Evolutionary conservation across 2,113 vertebrate genomes (phyloP).

Genomic region (Perca flavescens): DNA sequence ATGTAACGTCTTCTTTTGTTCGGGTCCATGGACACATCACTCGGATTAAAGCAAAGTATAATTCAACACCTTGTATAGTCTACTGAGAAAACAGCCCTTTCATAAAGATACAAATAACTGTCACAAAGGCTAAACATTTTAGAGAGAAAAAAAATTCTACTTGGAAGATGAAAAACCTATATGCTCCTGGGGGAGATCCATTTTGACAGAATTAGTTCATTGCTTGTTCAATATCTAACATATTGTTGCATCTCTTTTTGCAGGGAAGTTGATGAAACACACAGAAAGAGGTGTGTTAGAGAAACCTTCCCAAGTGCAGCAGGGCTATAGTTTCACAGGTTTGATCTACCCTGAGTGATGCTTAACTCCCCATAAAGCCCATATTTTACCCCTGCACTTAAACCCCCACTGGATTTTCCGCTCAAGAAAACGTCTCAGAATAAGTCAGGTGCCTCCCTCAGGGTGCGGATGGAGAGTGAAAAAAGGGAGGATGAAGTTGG

Average conservation of each 20-base stretch:
- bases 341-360: constrained; percentile 68
- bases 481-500: constrained; percentile 20
- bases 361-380: constrained; percentile 72
- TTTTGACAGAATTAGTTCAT: constrained; percentile 80
- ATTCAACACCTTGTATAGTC: constrained; percentile 60
- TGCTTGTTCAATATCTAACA: constrained; percentile 66
- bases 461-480: constrained; percentile 46
- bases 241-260: constrained; percentile 56
- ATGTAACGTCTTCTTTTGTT: constrained; percentile 58
- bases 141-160: constrained; percentile 35
- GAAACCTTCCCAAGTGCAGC: constrained; percentile 48
- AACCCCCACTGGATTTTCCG: constrained; percentile 73
- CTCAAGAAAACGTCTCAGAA: constrained; percentile 62
- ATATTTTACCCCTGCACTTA: constrained; percentile 67
- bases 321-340: constrained; percentile 63
- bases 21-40: constrained; percentile 36
- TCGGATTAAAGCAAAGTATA: constrained; percentile 60
- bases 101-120: constrained; percentile 64
- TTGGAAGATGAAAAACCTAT: constrained; percentile 65
- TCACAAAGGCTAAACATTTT: constrained; percentile 68
- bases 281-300: constrained; percentile 64
- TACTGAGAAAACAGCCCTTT: constrained; percentile 59
- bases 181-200: constrained; percentile 55
- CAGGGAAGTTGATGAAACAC: constrained; percentile 72
- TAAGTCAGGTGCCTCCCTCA: constrained; percentile 71